Conservation (phyloP, 2,113 vertebrate genomes). For the Riparia riparia region DNA sequence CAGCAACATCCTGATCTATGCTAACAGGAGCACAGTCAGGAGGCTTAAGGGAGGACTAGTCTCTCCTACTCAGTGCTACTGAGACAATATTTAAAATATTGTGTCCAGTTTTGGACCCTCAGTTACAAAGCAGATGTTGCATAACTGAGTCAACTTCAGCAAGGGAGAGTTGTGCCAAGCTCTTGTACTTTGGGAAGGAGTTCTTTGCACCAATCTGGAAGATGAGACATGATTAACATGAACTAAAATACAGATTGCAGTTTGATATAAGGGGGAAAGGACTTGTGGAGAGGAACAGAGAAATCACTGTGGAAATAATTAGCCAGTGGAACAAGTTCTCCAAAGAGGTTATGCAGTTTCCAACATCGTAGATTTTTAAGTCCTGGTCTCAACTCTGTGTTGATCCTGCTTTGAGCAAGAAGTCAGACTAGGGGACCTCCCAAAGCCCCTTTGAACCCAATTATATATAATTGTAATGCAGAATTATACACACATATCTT, state of each 20-base stretch:
- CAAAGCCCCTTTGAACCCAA: not conserved
- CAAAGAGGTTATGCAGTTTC: not conserved
- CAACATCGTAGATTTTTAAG: not conserved
- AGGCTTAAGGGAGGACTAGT: not conserved
- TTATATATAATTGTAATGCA: not conserved
- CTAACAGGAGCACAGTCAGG: not conserved
- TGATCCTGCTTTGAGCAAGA: not conserved
- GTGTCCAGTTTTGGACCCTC: not conserved
- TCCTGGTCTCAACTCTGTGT: not conserved
- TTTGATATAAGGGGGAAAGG: not conserved
- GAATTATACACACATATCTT: not conserved
- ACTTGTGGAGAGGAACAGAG: fast-evolving
- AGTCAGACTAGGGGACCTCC: not conserved
- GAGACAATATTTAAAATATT: not conserved
- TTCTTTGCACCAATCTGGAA: not conserved
- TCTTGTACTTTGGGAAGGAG: not conserved
- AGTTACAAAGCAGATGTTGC: not conserved
- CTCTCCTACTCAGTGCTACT: no score
- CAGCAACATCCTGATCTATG: not conserved
- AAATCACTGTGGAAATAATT: not conserved
- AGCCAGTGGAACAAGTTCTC: not conserved
- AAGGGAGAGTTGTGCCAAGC: fast-evolving
- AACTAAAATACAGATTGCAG: not conserved
- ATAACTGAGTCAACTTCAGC: not conserved
- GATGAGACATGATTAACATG: not conserved